Evolutionary conservation across 30 jellyfish, hydroid and myxozoan species (phyloP), one percentile per base, ranked within the genome.

Genomic region (Hydra vulgaris): DNA sequence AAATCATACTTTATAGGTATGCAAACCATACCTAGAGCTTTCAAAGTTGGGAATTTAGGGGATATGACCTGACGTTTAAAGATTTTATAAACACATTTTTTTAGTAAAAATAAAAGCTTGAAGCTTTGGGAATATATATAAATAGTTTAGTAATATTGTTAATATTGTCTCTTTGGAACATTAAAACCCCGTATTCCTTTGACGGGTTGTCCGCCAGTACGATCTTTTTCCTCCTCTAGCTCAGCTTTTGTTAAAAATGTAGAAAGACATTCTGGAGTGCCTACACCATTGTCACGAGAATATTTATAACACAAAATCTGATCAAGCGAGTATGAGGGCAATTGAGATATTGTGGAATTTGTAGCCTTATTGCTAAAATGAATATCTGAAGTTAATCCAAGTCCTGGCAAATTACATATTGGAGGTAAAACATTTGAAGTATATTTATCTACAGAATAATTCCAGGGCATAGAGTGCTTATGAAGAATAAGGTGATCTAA

Each of bases 341-440:
- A 27, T 19, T 79, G 22, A 17, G 86, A 55, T 7, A 79, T 55
- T 0, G 26, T 0, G 8, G 18, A 12, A 18, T 54, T 54, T 17
- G 56, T 66, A 17, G 86, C 83, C 67, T 79, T 79, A 66, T 79
- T 79, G 86, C 86, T 79, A 82, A 79, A 79, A 79, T 79, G 86
- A 21, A 17, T 79, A 19, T 18, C 83, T 7, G 61, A 27, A 7
- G 86, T 54, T 22, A 79, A 54, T 17, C 85, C 72, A 54, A 66
- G 22, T 18, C 24, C 22, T 54, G 86, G 86, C 27, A 79, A 67
- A 79, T 79, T 27, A 21, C 83, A 66, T 7, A 54, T 66, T 54
- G 86, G 85, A 23, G 86, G 86, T 18, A 79, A 66, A 25, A 79
- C 53, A 67, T 67, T 26, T 53, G 55, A 8, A 18, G 86, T 79